These are phyloP conservation scores for Mixornis gularis DNA, from an alignment of 2,113 vertebrate genomes.

Conservation along the genomic window DNA sequence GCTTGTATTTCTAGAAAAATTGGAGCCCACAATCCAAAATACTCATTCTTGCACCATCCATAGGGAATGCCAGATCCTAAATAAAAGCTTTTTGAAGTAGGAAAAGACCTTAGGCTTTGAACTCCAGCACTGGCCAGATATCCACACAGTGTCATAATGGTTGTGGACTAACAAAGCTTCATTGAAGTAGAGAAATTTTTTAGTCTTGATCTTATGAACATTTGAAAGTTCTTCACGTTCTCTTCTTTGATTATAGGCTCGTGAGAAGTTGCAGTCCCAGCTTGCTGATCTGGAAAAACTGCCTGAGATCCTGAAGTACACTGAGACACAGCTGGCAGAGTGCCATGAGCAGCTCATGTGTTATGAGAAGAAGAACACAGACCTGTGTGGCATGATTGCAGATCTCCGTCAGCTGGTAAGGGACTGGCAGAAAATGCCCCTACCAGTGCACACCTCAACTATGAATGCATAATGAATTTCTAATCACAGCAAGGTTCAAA, in stretches of 20 bases:
- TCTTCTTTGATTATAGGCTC: slow-evolving; percentile 48
- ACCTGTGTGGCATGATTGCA: slow-evolving; percentile 77
- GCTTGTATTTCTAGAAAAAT: background rate
- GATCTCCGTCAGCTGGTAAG: slow-evolving; percentile 87
- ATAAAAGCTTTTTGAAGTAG: background rate
- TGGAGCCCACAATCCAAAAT: background rate
- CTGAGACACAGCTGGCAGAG: slow-evolving; percentile 79
- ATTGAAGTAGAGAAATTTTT: background rate
- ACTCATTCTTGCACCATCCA: background rate
- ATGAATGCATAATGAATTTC: slow-evolving; percentile 41
- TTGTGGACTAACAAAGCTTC: background rate
- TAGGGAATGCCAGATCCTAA: background rate
- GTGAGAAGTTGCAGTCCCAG: slow-evolving; percentile 75
- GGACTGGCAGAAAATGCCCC: slow-evolving; percentile 63
- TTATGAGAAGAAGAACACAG: slow-evolving; percentile 80
- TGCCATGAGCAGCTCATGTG: slow-evolving; percentile 78
- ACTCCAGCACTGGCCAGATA: background rate
- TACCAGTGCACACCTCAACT: background rate
- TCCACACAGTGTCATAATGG: background rate
- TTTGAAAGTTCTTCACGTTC: background rate
- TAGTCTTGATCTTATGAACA: background rate
- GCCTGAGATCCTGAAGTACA: slow-evolving; percentile 79
- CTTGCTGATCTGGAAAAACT: slow-evolving; percentile 84
- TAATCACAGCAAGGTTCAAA: slow-evolving; percentile 51
- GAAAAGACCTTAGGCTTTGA: background rate